phyloP scores from a whole-genome alignment of 2,113 vertebrate species.

The Eudyptes chrysolophus region DNA sequence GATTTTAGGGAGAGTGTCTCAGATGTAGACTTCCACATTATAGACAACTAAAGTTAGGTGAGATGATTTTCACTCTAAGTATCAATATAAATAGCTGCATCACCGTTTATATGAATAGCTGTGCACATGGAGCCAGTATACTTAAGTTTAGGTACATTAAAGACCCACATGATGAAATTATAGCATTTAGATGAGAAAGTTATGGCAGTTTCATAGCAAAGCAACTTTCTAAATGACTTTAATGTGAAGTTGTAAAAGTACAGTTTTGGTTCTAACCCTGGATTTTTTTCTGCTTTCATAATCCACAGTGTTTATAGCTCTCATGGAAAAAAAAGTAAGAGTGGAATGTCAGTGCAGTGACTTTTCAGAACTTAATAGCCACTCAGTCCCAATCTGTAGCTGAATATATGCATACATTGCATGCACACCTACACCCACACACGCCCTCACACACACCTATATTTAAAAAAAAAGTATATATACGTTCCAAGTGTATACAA shows the following conservation, averaged over 20 bases:
- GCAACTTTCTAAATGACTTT: slow-evolving; percentile 11
- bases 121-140: background rate
- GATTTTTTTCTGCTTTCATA: background rate
- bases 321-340: background rate
- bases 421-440: background rate
- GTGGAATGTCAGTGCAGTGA: background rate
- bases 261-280: background rate
- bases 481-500: background rate
- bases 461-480: background rate
- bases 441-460: too few relatives aligned
- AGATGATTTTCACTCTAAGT: background rate
- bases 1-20: background rate
- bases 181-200: background rate
- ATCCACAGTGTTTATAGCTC: background rate
- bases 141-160: background rate
- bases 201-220: slow-evolving; percentile 1
- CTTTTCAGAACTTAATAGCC: background rate
- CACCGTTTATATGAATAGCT: background rate
- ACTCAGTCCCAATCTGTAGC: background rate
- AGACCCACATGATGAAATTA: background rate
- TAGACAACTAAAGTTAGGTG: background rate
- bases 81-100: slow-evolving; percentile 4
- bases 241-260: background rate
- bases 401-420: background rate
- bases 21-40: background rate